Base-by-base conservation (phyloP, 2,888 invertebrate genomes). In the Andrena minutula region DNA sequence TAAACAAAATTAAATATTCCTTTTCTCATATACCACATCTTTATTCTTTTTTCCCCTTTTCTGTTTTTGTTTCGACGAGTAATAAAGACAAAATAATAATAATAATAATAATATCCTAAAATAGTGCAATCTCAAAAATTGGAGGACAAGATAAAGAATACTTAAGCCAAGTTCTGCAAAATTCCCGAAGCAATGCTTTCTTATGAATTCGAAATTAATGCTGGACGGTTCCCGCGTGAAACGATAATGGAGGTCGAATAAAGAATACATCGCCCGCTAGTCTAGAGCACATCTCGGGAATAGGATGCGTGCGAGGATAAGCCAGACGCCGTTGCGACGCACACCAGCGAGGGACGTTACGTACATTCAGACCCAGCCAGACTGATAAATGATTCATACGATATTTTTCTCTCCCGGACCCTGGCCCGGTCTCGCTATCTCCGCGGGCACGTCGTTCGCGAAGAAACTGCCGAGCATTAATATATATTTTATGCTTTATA, bases 351-450 rank as follows among this genome's bases (percentile, higher is more conserved):
- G 26, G 26, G 16, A 10, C 41, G 7, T 41, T 41, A 70, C 61
- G 71, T 79, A 76, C 79, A 79, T 73, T 79, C 88, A 85, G 88
- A 87, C 88, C 89, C 89, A 89, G 91, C 90, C 88, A 90, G 90
- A 90, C 90, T 91, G 91, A 93, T 93, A 92, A 92, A 93, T 92
- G 91, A 93, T 93, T 92, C 92, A 92, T 92, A 88, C 87, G 87
- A 88, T 84, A 86, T 85, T 87, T 86, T 88, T 90, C 90, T 88
- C 84, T 85, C 77, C 79, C 85, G 79, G 76, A 76, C 76, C 66
- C 77, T 75, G 78, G 73, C 80, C 76, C 80, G 68, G 76, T 79
- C 84, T 79, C 81, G 85, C 88, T 83, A 81, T 86, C 86, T 87
- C 88, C 84, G 70, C 82, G 86, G 51, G 68, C 73, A 66, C 85